Conservation (phyloP, 2,113 vertebrate species). For the Bubalus kerabau region DNA sequence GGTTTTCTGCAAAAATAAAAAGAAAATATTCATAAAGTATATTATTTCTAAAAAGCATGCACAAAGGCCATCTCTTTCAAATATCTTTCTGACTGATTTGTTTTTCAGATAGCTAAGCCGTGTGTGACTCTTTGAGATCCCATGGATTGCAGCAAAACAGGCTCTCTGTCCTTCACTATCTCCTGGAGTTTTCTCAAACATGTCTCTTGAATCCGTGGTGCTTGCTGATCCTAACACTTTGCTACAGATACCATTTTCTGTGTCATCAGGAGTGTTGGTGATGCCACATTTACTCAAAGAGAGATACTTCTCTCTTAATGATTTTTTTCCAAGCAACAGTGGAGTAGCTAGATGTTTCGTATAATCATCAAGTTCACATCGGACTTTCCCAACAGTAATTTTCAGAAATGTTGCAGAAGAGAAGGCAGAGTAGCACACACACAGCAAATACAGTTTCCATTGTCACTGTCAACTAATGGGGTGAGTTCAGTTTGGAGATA, state of each 20-base stretch:
- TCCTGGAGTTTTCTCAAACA: not conserved
- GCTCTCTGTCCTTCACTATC: not conserved
- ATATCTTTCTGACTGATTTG: not conserved
- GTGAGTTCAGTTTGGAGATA: not conserved
- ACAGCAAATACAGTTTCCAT: rapidly evolving
- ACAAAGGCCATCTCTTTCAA: not conserved
- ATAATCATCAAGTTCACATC: not conserved
- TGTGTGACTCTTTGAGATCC: not conserved
- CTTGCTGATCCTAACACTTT: not conserved
- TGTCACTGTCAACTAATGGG: not conserved
- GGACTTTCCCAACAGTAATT: not conserved
- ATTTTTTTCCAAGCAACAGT: not conserved
- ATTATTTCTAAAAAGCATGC: not conserved
- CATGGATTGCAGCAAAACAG: not conserved
- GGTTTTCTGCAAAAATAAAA: not conserved
- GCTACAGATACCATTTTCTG: not conserved
- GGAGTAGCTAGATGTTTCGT: not conserved
- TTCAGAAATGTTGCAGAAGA: not conserved
- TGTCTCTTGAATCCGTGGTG: not conserved
- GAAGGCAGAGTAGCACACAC: rapidly evolving
- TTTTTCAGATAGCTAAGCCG: not conserved
- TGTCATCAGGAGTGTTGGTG: not conserved
- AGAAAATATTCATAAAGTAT: not conserved
- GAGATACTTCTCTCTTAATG: not conserved
- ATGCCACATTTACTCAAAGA: not conserved